Percentiles rank a stretch among this genome's conserved stretches.
Evolutionary conservation across 2,113 vertebrate species (phyloP).

Genomic region (Etia nguti): DNA sequence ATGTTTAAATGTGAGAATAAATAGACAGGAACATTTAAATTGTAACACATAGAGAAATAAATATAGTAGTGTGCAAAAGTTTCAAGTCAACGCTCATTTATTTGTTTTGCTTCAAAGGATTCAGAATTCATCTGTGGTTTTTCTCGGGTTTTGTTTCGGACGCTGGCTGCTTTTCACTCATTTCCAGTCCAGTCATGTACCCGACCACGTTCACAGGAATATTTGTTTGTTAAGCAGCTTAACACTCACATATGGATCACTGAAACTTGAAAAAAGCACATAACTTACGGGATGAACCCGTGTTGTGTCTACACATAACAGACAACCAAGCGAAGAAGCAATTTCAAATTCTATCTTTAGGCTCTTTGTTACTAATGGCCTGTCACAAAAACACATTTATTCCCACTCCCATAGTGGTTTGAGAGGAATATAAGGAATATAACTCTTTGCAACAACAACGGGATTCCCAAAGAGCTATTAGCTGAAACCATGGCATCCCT

Average conservation of each 20-base stretch:
- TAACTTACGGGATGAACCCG: neutral
- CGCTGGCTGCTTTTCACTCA: neutral
- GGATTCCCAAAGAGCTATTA: neutral
- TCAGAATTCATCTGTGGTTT: neutral
- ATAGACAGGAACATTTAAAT: neutral
- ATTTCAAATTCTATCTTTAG: neutral
- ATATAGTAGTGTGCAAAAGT: neutral
- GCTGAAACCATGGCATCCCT: neutral
- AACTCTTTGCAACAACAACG: neutral
- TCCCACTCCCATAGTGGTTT: neutral
- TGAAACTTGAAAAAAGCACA: neutral
- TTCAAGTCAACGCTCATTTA: neutral
- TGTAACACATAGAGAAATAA: neutral
- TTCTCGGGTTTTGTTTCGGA: neutral
- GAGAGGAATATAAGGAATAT: neutral
- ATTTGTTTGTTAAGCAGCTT: neutral
- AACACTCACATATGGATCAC: neutral
- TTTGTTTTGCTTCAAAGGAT: neutral
- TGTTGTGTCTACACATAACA: neutral
- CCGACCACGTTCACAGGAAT: neutral
- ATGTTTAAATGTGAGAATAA: neutral
- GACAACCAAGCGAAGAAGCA: neutral
- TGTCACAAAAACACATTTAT: neutral
- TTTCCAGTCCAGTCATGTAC: neutral
- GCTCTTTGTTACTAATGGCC: neutral